A percentile compares a stretch with the other conserved stretches of the same genome.
phyloP scores from a whole-genome alignment of 1,140 invertebrate species.

The Vanessa tameamea region DNA sequence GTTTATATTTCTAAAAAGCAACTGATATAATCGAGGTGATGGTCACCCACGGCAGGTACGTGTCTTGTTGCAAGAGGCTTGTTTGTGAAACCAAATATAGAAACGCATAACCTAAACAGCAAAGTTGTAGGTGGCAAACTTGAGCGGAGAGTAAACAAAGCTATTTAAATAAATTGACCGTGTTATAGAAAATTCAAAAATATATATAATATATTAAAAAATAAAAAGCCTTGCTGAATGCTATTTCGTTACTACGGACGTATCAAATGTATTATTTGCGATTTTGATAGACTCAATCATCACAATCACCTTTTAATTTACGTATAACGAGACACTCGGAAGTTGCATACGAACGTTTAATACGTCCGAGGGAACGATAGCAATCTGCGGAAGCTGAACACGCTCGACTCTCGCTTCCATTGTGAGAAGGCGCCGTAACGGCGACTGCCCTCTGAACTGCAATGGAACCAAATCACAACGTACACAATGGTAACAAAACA shows the following conservation, averaged over 20 bases:
- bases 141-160: slow-evolving; percentile 11
- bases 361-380: slow-evolving; percentile 52
- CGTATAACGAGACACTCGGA: slow-evolving; percentile 22
- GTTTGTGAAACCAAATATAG: slow-evolving; percentile 44
- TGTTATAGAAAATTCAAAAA: not conserved
- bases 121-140: slow-evolving; percentile 32
- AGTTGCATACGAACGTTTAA: slow-evolving; percentile 21
- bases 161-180: slow-evolving; percentile 6
- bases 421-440: slow-evolving; percentile 65
- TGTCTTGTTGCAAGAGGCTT: slow-evolving; percentile 50
- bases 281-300: not conserved
- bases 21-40: slow-evolving; percentile 56
- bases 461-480: slow-evolving; percentile 51
- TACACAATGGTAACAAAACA: slow-evolving; percentile 61
- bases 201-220: not conserved
- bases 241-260: too few relatives aligned
- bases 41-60: slow-evolving; percentile 60
- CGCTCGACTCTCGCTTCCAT: slow-evolving; percentile 67
- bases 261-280: not conserved
- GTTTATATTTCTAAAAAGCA: slow-evolving; percentile 41
- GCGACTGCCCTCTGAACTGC: slow-evolving; percentile 66
- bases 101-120: slow-evolving; percentile 30
- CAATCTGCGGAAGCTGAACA: slow-evolving; percentile 59
- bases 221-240: not conserved
- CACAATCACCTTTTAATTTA: not conserved